phyloP scores from a whole-genome alignment of 2,797 vertebrate species.

The Sebastes ruberrimus region DNA sequence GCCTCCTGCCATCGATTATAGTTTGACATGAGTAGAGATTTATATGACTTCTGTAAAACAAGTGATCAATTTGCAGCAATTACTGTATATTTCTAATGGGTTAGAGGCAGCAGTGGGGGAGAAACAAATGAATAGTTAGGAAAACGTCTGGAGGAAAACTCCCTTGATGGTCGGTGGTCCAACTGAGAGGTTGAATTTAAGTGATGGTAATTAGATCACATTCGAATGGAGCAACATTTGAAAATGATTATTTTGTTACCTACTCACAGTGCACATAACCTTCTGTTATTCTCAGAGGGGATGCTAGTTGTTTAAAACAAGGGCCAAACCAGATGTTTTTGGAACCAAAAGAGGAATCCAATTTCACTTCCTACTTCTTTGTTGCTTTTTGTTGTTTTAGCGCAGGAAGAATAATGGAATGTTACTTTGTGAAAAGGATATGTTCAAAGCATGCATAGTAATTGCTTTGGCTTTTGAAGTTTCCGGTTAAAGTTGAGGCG shows the following conservation, averaged over 20 bases:
- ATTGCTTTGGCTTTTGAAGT: conserved; percentile 77
- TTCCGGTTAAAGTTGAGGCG: conserved; percentile 55
- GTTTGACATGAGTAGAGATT: conserved; percentile 85
- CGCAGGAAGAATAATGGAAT: conserved; percentile 70
- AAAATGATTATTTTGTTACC: conserved; percentile 83
- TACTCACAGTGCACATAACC: conserved; percentile 67
- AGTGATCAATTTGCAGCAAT: conserved; percentile 92
- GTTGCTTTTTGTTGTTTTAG: conserved; percentile 75
- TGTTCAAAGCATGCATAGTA: conserved; percentile 75
- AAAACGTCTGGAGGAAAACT: conserved; percentile 54
- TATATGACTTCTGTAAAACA: conserved; percentile 92
- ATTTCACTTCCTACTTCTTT: conserved; percentile 79
- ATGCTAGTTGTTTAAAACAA: conserved; percentile 77
- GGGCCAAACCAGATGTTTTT: conserved; percentile 79
- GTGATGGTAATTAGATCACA: conserved; percentile 78
- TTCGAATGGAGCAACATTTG: conserved; percentile 79
- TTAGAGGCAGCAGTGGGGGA: conserved; percentile 71
- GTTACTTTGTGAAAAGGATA: conserved; percentile 73
- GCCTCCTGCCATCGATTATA: conserved; percentile 86
- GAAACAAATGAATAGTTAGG: conserved; percentile 77
- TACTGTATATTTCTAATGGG: conserved; percentile 78
- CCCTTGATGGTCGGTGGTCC: conserved; percentile 70
- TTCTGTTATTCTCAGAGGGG: conserved; percentile 74
- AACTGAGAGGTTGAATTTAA: conserved; percentile 70
- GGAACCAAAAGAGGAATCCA: conserved; percentile 69